These are phyloP conservation scores for Exocentrus adspersus DNA, from an alignment of 2,888 invertebrate genomes.

Conservation along the genomic window DNA sequence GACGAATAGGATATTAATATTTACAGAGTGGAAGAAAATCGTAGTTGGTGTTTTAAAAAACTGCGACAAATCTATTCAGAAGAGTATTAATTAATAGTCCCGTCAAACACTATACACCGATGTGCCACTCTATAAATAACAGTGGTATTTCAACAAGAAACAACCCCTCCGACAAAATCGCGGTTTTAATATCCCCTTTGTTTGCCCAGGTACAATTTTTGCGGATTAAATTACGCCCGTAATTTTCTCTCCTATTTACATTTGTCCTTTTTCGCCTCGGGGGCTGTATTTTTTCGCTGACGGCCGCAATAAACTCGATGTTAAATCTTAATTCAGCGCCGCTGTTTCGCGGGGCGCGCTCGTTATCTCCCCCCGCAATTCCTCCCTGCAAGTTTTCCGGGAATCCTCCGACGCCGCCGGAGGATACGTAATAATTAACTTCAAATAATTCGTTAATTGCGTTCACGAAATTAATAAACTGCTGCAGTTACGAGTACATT, in stretches of 20 bases:
- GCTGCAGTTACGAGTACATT: too few species aligned
- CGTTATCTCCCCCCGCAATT: neutral
- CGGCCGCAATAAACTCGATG: neutral
- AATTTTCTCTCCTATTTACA: conserved; percentile 6
- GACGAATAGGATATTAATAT: too few species aligned
- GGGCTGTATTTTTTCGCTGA: neutral
- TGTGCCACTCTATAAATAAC: too few species aligned
- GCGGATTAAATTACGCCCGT: conserved; percentile 12
- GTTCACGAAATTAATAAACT: too few species aligned
- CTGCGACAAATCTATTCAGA: too few species aligned
- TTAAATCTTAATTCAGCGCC: neutral
- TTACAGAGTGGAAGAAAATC: too few species aligned
- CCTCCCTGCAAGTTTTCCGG: neutral
- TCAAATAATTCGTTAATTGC: too few species aligned
- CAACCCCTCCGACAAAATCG: neutral
- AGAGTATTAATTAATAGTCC: too few species aligned
- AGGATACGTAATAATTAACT: too few species aligned
- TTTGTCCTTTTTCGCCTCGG: neutral
- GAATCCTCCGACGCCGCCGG: neutral
- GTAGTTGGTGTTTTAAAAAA: too few species aligned
- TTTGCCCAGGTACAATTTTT: neutral
- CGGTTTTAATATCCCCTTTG: neutral
- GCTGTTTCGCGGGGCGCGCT: neutral
- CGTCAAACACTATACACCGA: too few species aligned
- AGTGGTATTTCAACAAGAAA: too few species aligned